Base-by-base conservation (phyloP, 2,888 invertebrate species). In the Ellobium chinense region DNA sequence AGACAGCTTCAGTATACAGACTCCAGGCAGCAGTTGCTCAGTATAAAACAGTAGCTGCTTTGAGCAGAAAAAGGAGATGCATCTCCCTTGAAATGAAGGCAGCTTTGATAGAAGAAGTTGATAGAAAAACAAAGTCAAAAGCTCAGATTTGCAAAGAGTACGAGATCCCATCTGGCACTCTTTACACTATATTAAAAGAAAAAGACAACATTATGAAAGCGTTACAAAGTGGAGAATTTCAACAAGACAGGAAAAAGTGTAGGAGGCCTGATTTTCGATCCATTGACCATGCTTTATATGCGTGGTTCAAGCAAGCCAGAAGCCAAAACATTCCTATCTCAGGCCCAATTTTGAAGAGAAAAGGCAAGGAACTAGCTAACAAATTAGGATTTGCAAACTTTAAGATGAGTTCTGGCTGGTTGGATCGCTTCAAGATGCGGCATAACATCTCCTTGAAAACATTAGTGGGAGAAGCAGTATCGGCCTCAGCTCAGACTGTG, bases 291-390 rank as follows among this genome's bases (percentile, higher is more conserved):
- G 60, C 60, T n/a, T n/a, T 60, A 27, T 27, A 14, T 7, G 9
- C 21, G 21, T 60, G 60, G 60, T 60, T 60, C 60, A 60, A 60
- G n/a, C 12, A 60, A 7, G 60, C 60, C 21, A 60, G 60, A n/a
- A 60, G 60, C 60, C 9, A 24, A 21, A 14, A 5, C 9, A n/a
- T 60, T 60, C 60, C 60, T 14, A 7, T 60, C 7, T 60, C 69
- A 36, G 69, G 69, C 69, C 69, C 69, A 36, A 69, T 83, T 29
- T 37, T 84, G n/a, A 21, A 68, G 34, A 63, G 65, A 27, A 83
- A 85, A 72, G 82, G 75, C 0, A 31, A 70, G 46, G 18, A 69
- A 1, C 18, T 46, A 12, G 46, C 46, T 12, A 46, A 7, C 7
- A 7, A 18, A 12, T 46, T 46, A 18, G 46, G 46, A 46, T 7